These are phyloP conservation scores for Gonioctena quinquepunctata DNA, from an alignment of 1,140 invertebrate genomes.

Conservation along the genomic window DNA sequence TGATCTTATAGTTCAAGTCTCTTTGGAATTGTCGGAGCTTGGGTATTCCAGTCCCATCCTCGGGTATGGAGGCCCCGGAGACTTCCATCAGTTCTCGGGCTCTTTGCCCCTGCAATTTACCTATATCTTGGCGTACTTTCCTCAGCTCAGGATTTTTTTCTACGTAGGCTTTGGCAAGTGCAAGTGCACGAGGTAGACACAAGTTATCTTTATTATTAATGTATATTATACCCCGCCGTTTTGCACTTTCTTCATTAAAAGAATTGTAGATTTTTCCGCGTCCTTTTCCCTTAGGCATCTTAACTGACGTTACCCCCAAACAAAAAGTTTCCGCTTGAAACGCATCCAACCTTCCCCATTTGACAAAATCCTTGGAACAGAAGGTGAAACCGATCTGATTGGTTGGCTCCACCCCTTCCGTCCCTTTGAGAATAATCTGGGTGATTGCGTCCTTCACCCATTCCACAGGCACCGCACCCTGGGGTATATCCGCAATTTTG, in stretches of 20 bases:
- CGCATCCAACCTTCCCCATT: conserved; percentile 4
- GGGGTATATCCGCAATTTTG: background rate
- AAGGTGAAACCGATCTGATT: conserved; percentile 2
- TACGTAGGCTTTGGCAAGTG: conserved; percentile 1
- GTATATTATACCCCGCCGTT: background rate
- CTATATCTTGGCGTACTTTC: conserved; percentile 6
- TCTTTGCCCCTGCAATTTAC: background rate
- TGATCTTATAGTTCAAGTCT: background rate
- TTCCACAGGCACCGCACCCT: background rate
- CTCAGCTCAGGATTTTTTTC: background rate
- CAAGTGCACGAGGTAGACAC: background rate
- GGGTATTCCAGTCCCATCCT: background rate
- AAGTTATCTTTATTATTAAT: conserved; percentile 5
- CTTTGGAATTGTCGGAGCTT: background rate
- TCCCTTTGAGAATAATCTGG: background rate
- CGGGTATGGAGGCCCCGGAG: background rate
- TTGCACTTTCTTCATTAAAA: background rate
- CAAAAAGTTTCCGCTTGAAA: background rate
- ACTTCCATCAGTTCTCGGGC: background rate
- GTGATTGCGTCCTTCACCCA: background rate
- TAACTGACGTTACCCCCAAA: background rate
- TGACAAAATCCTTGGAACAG: conserved; percentile 8
- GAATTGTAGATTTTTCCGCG: background rate
- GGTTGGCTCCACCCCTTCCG: background rate
- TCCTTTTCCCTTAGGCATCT: background rate